Evolutionary conservation across 1,140 invertebrate species (phyloP), one percentile per base, ranked within the genome.

Genomic region (Trypoxylus dichotomus): DNA sequence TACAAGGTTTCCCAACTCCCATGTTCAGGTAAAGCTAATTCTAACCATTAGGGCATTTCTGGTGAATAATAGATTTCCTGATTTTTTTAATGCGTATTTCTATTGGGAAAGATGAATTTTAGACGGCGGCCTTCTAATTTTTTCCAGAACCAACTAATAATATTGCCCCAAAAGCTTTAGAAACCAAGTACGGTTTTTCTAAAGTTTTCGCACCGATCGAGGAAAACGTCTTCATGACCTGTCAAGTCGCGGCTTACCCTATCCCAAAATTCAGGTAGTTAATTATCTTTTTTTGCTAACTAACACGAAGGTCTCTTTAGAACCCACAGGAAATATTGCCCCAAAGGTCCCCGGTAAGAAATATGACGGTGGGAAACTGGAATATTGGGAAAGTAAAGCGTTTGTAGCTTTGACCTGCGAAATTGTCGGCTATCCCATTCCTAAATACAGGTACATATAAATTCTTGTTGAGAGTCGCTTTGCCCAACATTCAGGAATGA

Each of bases 1-100:
- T 92, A 77, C 92, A 94, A 87, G 91, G 90, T 83, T 92, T 88
- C 86, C 92, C 92, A 76, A 89, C 91, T 79, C 92, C 92, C 77
- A 83, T 87, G 80, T 92, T 91, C 88, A 92, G 91, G 92, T 92
- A 91, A 89, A 83, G 47, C 19, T 19, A n/a, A 27, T 77, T 54
- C 11, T 74, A 74, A 74, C 47, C 75, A 54, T 58, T 77, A 58
- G 21, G 21, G n/a, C 73, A 41, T 72, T 42, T 76, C 47, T 77
- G 60, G 60, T 13, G 29, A 68, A 77, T 76, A 15, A 47, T 63
- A 74, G 60, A 42, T 13, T 15, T 32, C 10, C 15, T 32, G 11
- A 27, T 76, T 24, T 54, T 47, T 54, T 3, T 24, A 24, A 5
- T n/a, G 15, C 21, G 21, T 42, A 5, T 7, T 75, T 21, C 21